Conservation (phyloP, 2,797 vertebrate genomes). For the Steatocranus sp. region DNA sequence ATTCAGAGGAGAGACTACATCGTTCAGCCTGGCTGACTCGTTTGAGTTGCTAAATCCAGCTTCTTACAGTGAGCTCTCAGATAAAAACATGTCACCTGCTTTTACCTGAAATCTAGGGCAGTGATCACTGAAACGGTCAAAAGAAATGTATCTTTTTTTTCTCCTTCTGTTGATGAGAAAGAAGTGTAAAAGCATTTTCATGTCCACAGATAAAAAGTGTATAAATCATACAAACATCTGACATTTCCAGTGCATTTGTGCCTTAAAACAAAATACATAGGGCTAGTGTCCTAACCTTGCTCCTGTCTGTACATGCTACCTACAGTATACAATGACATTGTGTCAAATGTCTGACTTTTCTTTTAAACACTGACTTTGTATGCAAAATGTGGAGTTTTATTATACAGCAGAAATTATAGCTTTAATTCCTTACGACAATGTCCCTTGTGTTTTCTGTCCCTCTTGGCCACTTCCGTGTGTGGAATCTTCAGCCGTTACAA, state of each 20-base stretch:
- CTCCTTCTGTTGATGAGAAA: background rate
- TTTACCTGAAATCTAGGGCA: constrained; percentile 1
- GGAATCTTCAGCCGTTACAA: background rate
- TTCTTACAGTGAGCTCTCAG: background rate
- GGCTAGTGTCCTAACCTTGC: constrained; percentile 11
- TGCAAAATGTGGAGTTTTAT: constrained; percentile 26
- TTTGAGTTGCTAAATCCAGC: background rate
- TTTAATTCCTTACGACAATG: constrained; percentile 29
- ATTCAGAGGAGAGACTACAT: background rate
- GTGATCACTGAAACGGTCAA: constrained; percentile 1
- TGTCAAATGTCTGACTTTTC: constrained; percentile 5
- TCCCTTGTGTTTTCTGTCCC: constrained; percentile 9
- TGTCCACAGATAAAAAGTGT: background rate
- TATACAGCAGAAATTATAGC: constrained; percentile 29
- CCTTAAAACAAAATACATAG: constrained; percentile 42
- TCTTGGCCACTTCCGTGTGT: background rate
- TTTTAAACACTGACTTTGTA: constrained; percentile 24
- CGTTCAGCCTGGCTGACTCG: background rate
- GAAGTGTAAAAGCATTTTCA: background rate
- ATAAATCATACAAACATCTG: background rate
- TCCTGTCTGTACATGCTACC: constrained; percentile 54
- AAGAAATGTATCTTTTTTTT: background rate
- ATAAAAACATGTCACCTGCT: background rate
- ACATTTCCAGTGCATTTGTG: constrained; percentile 59
- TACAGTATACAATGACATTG: constrained; percentile 17